These are phyloP conservation scores for Perognathus longimembris DNA, from an alignment of 2,113 vertebrate species.

Conservation along the genomic window DNA sequence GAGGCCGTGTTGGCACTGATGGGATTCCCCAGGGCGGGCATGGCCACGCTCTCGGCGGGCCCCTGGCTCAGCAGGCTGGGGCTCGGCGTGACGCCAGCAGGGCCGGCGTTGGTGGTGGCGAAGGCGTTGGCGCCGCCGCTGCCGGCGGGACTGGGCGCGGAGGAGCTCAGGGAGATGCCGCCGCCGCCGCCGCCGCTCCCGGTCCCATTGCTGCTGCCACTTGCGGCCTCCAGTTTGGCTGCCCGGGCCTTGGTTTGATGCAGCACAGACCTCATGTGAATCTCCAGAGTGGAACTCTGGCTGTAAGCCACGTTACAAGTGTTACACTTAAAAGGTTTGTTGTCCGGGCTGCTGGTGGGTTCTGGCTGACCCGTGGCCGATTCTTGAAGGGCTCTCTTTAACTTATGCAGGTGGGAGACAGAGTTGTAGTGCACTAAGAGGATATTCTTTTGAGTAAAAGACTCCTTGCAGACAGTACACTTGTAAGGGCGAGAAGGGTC, in stretches of 20 bases:
- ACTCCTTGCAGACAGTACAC: slow-evolving; percentile 99
- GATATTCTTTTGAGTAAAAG: slow-evolving; percentile 99
- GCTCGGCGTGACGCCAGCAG: slow-evolving; percentile 85
- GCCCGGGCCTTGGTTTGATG: slow-evolving; percentile 99
- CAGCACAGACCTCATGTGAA: slow-evolving; percentile 98
- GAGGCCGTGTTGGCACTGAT: slow-evolving; percentile 85
- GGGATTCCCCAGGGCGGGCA: slow-evolving; percentile 84
- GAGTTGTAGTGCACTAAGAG: slow-evolving; percentile 99
- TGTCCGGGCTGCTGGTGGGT: slow-evolving; percentile 97
- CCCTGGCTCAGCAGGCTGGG: slow-evolving; percentile 89
- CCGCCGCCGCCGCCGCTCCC: slow-evolving; percentile 85
- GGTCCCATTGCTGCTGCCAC: slow-evolving; percentile 88
- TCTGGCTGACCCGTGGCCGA: slow-evolving; percentile 97
- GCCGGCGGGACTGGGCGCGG: slow-evolving; percentile 91
- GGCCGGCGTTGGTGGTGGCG: slow-evolving; percentile 89
- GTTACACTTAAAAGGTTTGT: slow-evolving; percentile 99
- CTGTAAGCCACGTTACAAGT: slow-evolving; percentile 99
- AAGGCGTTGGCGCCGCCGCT: slow-evolving; percentile 86
- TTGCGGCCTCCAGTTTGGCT: slow-evolving; percentile 97
- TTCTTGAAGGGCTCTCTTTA: slow-evolving; percentile 98
- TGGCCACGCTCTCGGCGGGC: slow-evolving; percentile 87
- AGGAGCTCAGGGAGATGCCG: slow-evolving; percentile 88
- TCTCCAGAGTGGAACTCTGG: slow-evolving; percentile 98
- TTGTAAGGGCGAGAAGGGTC: slow-evolving; percentile 99
- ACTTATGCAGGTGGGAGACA: slow-evolving; percentile 98